phyloP scores from a whole-genome alignment of 1,140 invertebrate species.

The Sesamia nonagrioides region DNA sequence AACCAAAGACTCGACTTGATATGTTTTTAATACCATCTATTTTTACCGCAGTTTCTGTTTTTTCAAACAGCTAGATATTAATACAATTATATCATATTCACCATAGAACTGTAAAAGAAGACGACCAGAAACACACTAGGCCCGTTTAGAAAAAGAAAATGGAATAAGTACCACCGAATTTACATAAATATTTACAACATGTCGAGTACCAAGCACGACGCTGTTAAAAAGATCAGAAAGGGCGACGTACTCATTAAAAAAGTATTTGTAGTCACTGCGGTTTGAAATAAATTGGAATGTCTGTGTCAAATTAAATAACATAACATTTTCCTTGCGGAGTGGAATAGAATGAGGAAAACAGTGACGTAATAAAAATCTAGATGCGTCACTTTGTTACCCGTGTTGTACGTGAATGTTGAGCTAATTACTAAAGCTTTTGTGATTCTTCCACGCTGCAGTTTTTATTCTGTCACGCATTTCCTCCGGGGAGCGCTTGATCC shows the following conservation, averaged over 20 bases:
- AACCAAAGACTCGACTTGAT: too few relatives aligned
- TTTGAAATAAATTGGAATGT: conserved; percentile 39
- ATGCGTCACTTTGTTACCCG: conserved; percentile 35
- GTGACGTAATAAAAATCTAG: conserved; percentile 41
- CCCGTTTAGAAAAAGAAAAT: background rate
- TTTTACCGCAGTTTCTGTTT: too few relatives aligned
- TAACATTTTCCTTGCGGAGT: conserved; percentile 33
- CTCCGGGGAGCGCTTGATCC: conserved; percentile 3
- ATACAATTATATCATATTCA: background rate
- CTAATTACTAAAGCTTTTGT: conserved; percentile 45
- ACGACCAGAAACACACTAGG: background rate
- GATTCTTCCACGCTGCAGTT: conserved; percentile 33
- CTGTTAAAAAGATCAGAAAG: conserved; percentile 1
- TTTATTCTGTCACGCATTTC: conserved; percentile 42
- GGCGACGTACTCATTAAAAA: conserved; percentile 27
- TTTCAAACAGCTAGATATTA: too few relatives aligned
- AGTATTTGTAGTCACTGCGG: conserved; percentile 29
- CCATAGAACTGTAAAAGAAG: background rate
- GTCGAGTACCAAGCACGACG: background rate
- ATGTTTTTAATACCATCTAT: too few relatives aligned
- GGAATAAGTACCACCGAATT: background rate
- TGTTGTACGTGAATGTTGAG: conserved; percentile 38
- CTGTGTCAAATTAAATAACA: conserved; percentile 32
- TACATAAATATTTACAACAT: background rate
- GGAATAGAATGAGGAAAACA: conserved; percentile 33